phyloP scores from a whole-genome alignment of 2,113 vertebrate species.

The Spermophilus dauricus region DNA sequence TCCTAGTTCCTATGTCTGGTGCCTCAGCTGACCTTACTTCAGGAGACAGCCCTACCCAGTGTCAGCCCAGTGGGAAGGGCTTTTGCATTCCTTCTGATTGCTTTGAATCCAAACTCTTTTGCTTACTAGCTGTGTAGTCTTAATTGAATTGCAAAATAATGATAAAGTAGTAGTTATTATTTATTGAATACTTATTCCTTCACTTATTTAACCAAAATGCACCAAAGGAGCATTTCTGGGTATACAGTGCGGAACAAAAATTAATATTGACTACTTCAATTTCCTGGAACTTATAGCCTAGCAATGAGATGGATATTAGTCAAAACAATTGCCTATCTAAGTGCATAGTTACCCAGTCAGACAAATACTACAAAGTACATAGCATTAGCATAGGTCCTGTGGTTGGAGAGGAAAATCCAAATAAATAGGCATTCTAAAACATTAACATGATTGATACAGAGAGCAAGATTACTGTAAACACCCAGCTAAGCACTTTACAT shows the following conservation, averaged over 20 bases:
- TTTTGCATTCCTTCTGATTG: not conserved
- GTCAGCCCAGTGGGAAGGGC: not conserved
- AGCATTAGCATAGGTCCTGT: not conserved
- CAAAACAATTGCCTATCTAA: not conserved
- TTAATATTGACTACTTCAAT: not conserved
- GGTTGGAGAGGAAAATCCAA: not conserved
- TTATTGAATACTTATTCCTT: not conserved
- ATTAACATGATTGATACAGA: not conserved
- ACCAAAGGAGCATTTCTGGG: not conserved
- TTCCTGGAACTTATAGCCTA: not conserved
- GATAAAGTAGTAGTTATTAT: not conserved
- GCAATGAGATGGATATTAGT: not conserved
- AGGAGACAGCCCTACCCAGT: not conserved
- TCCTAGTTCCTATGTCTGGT: not conserved
- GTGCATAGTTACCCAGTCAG: not conserved
- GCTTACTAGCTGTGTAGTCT: not conserved
- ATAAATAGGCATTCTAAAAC: not conserved
- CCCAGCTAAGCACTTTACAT: not conserved
- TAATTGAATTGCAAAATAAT: not conserved
- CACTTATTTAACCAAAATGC: slow-evolving; percentile 24
- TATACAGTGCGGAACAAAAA: not conserved
- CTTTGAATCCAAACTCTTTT: not conserved
- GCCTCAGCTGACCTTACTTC: not conserved
- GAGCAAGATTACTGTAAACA: not conserved
- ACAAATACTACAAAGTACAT: not conserved